Base-by-base conservation (phyloP, 2,888 invertebrate genomes). In the Synergus itoensis region DNA sequence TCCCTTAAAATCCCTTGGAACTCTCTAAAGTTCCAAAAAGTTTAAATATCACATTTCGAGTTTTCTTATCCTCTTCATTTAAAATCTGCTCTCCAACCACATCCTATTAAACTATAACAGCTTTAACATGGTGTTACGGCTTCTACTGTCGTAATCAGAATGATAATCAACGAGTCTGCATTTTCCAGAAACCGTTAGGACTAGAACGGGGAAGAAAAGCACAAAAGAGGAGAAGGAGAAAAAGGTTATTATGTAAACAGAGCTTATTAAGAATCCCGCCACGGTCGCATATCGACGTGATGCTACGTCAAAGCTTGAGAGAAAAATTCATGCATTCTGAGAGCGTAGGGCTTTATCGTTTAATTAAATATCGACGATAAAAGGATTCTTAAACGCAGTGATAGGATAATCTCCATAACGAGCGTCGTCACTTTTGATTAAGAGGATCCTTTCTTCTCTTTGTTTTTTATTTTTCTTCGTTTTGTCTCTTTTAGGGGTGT, bases 331-430 rank as follows among this genome's bases (percentile, higher is more conserved):
- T 84, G 86, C 86, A 86, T 85, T 85, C 83, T 81, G 78, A 62
- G 81, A 81, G 82, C 84, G 83, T 83, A 83, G 85, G 82, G 79
- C 87, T 87, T 87, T 87, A 86, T 85, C 86, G 85, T 86, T 88
- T 88, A 88, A 89, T 89, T 88, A 89, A 88, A 87, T 87, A 88
- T 89, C 87, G 87, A 80, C 86, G 88, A 88, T 88, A 86, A 88
- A 88, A 86, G 45, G 80, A 84, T 86, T 86, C 84, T 87, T 87
- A 87, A 53, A 36, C 1, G 3, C 36, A 36, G 48, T 73, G 36
- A 73, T 36, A 28, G 11, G 53, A 73, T 73, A 73, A 89, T 88
- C 86, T 87, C 83, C 80, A 84, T 85, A 87, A 87, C 85, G 86
- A 87, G 86, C 82, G 84, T 83, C 84, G 83, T 81, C 84, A 84